Evolutionary conservation across 2,113 vertebrate genomes (phyloP).

Genomic region (Kryptolebias marmoratus): DNA sequence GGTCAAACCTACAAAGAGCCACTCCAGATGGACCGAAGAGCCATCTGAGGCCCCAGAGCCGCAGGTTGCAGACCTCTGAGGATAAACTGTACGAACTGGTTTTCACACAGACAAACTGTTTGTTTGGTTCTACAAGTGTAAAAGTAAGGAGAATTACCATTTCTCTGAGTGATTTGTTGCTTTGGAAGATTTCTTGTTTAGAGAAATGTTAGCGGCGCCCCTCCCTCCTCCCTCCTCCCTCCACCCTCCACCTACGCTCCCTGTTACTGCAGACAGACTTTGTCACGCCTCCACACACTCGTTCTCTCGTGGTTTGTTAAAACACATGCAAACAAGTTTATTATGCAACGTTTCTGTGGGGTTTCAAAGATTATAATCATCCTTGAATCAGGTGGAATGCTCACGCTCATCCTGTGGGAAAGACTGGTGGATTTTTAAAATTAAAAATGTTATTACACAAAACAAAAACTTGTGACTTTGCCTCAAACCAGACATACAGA

Average conservation of each 20-base stretch:
- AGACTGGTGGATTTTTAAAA: not conserved
- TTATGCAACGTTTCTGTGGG: slow-evolving; percentile 47
- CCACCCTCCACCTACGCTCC: slow-evolving; percentile 27
- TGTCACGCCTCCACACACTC: slow-evolving; percentile 38
- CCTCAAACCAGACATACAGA: too few species aligned
- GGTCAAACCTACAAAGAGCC: too few species aligned
- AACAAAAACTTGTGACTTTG: too few species aligned
- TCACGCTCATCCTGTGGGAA: not conserved
- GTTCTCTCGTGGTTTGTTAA: slow-evolving; percentile 45
- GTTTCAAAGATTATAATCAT: slow-evolving; percentile 5
- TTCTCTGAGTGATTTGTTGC: not conserved
- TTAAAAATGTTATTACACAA: not conserved
- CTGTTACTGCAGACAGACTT: slow-evolving; percentile 41
- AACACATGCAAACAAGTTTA: slow-evolving; percentile 47
- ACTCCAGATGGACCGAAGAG: too few species aligned
- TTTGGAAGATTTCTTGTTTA: not conserved
- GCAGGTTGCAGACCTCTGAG: too few species aligned
- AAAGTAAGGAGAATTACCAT: not conserved
- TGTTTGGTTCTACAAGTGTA: too few species aligned
- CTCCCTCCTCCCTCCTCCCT: slow-evolving; percentile 38
- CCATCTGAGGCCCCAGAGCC: too few species aligned
- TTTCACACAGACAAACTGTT: too few species aligned
- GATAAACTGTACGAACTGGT: too few species aligned
- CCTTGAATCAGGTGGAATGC: not conserved
- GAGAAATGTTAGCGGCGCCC: slow-evolving; percentile 25